These are phyloP conservation scores for Thymelicus sylvestris DNA, from an alignment of 2,888 invertebrate species.

Conservation along the genomic window DNA sequence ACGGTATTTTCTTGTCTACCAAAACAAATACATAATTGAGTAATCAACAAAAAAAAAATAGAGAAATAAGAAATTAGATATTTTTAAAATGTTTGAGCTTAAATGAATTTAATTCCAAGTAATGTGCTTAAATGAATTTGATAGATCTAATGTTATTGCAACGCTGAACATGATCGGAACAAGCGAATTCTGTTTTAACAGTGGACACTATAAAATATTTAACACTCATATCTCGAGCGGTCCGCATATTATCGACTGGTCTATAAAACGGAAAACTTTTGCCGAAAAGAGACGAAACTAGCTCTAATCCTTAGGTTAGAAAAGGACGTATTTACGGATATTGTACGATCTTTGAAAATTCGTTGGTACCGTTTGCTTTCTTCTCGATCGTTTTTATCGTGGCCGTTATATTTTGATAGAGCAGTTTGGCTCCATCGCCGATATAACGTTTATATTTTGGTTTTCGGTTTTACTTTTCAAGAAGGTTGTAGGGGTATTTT, in stretches of 20 bases:
- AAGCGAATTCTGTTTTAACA: conserved; percentile 60
- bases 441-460: conserved; percentile 83
- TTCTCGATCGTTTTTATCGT: conserved; percentile 83
- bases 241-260: conserved; percentile 81
- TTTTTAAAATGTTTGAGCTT: too few species aligned
- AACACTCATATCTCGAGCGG: conserved; percentile 78
- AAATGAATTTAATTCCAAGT: too few species aligned
- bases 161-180: conserved; percentile 39
- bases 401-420: conserved; percentile 84
- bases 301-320: conserved; percentile 58
- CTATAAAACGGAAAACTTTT: conserved; percentile 77
- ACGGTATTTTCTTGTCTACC: too few species aligned
- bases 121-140: too few species aligned
- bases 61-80: too few species aligned
- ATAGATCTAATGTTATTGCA: conserved; percentile 1
- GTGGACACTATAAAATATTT: conserved; percentile 82
- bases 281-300: conserved; percentile 65
- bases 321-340: conserved; percentile 66
- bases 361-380: conserved; percentile 80
- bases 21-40: too few species aligned
- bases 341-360: conserved; percentile 81
- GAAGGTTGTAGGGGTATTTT: conserved; percentile 46
- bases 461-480: conserved; percentile 62
- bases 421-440: conserved; percentile 77
- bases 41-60: too few species aligned